Base-by-base conservation (phyloP, 2,888 invertebrate genomes). In the Tupiocoris notatus region DNA sequence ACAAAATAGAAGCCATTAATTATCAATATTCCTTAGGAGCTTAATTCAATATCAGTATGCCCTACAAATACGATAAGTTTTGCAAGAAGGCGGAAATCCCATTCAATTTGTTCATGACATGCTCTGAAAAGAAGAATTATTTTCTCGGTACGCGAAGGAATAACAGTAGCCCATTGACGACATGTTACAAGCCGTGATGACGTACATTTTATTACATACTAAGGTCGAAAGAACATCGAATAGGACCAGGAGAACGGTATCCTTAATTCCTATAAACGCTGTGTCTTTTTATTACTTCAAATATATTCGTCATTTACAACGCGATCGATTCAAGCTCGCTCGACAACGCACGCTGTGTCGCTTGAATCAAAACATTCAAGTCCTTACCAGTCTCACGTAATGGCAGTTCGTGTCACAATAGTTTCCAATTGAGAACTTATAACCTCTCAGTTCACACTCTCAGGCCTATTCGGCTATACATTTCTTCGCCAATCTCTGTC, bases 1-100 rank as follows among this genome's bases (percentile, higher is more conserved):
- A 79, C 78, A 79, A 77, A 79, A 79, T 77, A 77, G 67, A 77
- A 73, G 77, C 70, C 70, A 75, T 70, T 25, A 58, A 56, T 77
- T 64, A 62, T 73, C 73, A 21, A 73, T 73, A 73, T 25, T 23
- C 24, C 22, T 73, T 20, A 62, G 56, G 73, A 73, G 62, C 63
- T 73, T 70, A 59, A 17, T 59, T n/a, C 21, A 63, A 62, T 63
- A 73, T 39, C 61, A 61, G 54, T 39, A 20, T 54, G 21, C 56
- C 39, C 73, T 63, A 63, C 63, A 39, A 23, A 39, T 25, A 59
- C 17, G 59, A 70, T 58, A 59, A 58, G 25, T 25, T 17, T 67
- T 67, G 3, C 67, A 67, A 56, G 17, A 70, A 23, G 59, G 54
- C n/a, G n/a, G 54, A 17, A 57, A 70, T 57, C n/a, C 39, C 12